A percentile compares a stretch with the other conserved stretches of the same genome.
phyloP scores from a whole-genome alignment of 2,113 vertebrate species.

The Danio rerio region GRCz12tu NC_133177.1:10714501-10715000 shows the following conservation, averaged over 20 bases:
- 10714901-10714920: not conserved
- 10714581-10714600: not conserved
- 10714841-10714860: not conserved
- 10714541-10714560: not conserved
- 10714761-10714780: not conserved
- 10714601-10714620: not conserved
- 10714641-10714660: not conserved
- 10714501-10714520: not conserved
- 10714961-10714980: not conserved
- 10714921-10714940: not conserved
- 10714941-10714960: not conserved
- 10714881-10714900: not conserved
- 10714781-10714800: not conserved
- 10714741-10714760: not conserved
- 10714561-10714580: not conserved
- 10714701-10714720: not conserved
- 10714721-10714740: not conserved
- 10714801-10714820: not conserved
- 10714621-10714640: not conserved
- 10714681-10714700: not conserved
- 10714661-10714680: not conserved
- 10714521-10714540: conserved; percentile 26
- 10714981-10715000: not conserved
- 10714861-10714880: not conserved
- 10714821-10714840: not conserved